Evolutionary conservation across 92 coral and sea anemone species (phyloP).

Genomic region (Paramuricea clavata): DNA sequence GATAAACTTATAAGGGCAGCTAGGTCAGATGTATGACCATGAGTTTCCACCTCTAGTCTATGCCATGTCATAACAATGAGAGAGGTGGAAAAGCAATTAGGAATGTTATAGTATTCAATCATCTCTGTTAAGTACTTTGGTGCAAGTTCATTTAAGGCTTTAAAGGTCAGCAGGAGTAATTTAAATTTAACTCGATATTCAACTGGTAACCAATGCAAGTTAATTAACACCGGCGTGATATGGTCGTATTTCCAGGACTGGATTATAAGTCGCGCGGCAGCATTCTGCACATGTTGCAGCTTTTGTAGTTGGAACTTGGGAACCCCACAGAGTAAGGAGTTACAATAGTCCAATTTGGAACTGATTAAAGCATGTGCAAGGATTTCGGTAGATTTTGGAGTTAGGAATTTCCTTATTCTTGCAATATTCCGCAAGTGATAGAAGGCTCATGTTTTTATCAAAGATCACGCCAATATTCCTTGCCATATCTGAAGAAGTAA

Average conservation of each 20-base stretch:
- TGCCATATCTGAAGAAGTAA: conserved; percentile 35
- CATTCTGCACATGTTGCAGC: conserved; percentile 35
- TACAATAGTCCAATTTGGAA: conserved; percentile 44
- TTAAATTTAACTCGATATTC: conserved; percentile 30
- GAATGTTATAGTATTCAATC: conserved; percentile 34
- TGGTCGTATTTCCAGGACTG: background rate
- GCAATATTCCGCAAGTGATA: conserved; percentile 27
- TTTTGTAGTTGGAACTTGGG: conserved; percentile 34
- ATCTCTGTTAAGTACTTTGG: conserved; percentile 10
- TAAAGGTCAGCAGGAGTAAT: conserved; percentile 23
- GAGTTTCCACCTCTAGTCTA: too few relatives aligned
- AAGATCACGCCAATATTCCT: conserved; percentile 56
- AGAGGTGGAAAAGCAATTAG: too few relatives aligned
- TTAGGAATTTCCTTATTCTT: conserved; percentile 19
- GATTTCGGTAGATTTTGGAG: background rate
- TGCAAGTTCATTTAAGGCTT: conserved; percentile 31
- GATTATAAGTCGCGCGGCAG: conserved; percentile 15
- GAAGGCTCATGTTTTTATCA: conserved; percentile 53
- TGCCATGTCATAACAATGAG: too few relatives aligned
- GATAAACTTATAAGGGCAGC: too few relatives aligned
- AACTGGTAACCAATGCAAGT: background rate
- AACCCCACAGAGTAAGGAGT: conserved; percentile 26
- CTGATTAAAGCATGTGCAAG: conserved; percentile 24
- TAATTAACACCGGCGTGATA: too few relatives aligned
- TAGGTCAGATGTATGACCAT: too few relatives aligned